A percentile compares a stretch with the other conserved stretches of the same genome.
Conservation (phyloP, 1,140 invertebrate genomes). For the Drosophila murphyi region DNA sequence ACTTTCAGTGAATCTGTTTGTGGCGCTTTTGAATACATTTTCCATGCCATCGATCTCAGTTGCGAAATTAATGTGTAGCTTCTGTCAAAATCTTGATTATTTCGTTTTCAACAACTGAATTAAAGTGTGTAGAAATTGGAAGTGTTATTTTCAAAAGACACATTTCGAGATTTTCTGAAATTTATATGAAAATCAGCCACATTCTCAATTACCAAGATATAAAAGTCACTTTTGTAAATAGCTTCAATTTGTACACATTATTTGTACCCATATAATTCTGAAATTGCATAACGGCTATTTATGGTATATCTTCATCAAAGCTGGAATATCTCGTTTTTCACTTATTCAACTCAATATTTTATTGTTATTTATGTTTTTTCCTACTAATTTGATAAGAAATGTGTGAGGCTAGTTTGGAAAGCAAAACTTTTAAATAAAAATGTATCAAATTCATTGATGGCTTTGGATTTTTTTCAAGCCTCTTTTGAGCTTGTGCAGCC, state of each 20-base stretch:
- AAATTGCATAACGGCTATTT: neutral
- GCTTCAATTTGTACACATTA: neutral
- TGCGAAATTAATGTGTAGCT: too few relatives aligned
- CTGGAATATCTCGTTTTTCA: neutral
- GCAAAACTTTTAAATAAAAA: conserved; percentile 22
- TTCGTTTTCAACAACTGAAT: too few relatives aligned
- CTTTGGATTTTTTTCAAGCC: conserved; percentile 17
- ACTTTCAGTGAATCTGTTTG: neutral
- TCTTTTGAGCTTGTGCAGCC: conserved; percentile 13
- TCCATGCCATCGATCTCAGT: neutral
- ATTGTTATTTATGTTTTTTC: conserved; percentile 9
- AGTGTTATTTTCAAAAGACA: too few relatives aligned
- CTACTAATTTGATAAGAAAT: conserved; percentile 4
- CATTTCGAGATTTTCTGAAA: too few relatives aligned
- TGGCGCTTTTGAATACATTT: neutral
- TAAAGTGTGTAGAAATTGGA: too few relatives aligned
- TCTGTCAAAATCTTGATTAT: too few relatives aligned
- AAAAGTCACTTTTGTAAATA: too few relatives aligned
- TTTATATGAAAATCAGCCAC: too few relatives aligned
- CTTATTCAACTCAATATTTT: neutral
- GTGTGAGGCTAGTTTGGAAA: conserved; percentile 10
- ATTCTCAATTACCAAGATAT: too few relatives aligned
- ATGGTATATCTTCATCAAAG: neutral
- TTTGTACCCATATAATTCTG: conserved; percentile 1
- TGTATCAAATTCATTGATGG: conserved; percentile 48